Percentiles rank a stretch among this genome's conserved stretches.
Conservation (phyloP, 2,797 vertebrate genomes). For the Tokudaia muenninki region DNA sequence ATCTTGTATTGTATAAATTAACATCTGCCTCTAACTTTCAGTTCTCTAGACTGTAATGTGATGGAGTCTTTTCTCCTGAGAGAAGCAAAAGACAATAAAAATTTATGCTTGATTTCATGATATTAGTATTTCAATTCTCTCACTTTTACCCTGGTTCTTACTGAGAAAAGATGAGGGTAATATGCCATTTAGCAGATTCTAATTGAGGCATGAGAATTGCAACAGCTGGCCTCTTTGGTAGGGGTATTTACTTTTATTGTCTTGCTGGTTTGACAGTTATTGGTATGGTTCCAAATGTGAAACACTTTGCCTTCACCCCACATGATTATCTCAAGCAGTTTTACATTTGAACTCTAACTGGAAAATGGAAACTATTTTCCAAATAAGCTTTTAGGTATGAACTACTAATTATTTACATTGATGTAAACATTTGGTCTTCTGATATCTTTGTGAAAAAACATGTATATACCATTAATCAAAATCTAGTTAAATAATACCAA, state of each 20-base stretch:
- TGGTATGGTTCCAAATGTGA: background rate
- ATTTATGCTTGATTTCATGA: background rate
- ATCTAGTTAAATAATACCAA: background rate
- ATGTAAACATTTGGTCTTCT: background rate
- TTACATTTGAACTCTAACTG: background rate
- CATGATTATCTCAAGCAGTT: background rate
- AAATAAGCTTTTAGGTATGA: background rate
- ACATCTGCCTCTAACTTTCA: background rate
- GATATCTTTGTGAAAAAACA: background rate
- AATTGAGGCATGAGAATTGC: background rate
- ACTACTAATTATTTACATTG: background rate
- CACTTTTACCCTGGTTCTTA: background rate
- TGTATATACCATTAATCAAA: background rate
- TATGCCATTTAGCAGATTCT: background rate
- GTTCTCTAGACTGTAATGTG: background rate
- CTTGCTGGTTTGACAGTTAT: background rate
- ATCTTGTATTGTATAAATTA: background rate
- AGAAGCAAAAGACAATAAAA: background rate
- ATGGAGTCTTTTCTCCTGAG: background rate
- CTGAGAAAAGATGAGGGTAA: background rate
- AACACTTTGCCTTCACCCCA: background rate
- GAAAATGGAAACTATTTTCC: background rate
- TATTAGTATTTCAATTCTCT: slow-evolving; percentile 30
- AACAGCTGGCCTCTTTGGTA: background rate
- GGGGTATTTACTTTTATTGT: background rate